Conservation (phyloP, 2,113 vertebrate genomes). For the Entomyzon cyanotis region DNA sequence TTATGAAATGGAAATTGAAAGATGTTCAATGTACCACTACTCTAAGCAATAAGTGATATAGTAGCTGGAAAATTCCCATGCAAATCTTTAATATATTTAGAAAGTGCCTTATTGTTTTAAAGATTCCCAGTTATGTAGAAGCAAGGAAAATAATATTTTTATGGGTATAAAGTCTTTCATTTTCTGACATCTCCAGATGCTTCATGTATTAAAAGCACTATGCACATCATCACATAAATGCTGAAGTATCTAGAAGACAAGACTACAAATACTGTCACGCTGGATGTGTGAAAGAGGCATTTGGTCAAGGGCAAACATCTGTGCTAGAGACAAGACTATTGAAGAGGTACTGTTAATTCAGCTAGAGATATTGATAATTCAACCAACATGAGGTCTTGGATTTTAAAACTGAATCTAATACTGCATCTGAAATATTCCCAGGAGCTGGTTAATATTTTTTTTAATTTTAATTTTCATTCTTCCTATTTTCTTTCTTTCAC, state of each 20-base stretch:
- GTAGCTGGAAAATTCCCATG: not conserved
- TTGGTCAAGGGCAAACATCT: not conserved
- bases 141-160: not conserved
- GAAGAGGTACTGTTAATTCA: not conserved
- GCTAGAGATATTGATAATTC: not conserved
- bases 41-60: not conserved
- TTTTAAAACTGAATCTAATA: not conserved
- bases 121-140: not conserved
- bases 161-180: not conserved
- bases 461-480: not conserved
- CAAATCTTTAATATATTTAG: not conserved
- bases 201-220: not conserved
- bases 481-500: not conserved
- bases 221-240: not conserved
- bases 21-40: not conserved
- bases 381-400: not conserved
- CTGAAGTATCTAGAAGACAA: not conserved
- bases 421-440: not conserved
- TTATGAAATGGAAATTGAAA: not conserved
- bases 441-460: not conserved
- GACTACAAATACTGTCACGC: not conserved
- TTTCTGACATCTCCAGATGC: not conserved
- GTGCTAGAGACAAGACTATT: not conserved
- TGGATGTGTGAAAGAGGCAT: not conserved
- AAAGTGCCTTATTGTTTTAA: not conserved